These are phyloP conservation scores for Ivindomyrus marchei DNA, from an alignment of 2,113 vertebrate species.

Conservation along the genomic window DNA sequence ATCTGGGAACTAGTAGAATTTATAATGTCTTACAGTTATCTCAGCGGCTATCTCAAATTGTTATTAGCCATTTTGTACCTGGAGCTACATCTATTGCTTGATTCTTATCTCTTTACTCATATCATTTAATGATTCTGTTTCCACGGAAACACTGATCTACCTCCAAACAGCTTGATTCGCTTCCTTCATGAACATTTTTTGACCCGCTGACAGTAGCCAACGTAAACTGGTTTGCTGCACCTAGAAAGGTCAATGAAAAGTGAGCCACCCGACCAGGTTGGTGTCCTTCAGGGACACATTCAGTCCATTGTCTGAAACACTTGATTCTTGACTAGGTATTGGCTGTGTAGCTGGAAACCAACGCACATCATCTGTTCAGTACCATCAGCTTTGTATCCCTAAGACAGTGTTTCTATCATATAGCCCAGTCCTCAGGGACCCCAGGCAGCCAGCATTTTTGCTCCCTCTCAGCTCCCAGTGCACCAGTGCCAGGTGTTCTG, in stretches of 20 bases:
- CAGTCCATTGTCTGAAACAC: neutral
- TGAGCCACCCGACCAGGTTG: neutral
- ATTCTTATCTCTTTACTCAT: conserved; percentile 21
- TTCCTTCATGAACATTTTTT: neutral
- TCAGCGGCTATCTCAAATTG: neutral
- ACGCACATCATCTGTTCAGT: neutral
- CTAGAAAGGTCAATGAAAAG: neutral
- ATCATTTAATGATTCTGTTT: neutral
- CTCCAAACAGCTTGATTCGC: neutral
- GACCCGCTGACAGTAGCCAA: neutral
- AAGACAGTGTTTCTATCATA: neutral
- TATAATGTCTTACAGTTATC: neutral
- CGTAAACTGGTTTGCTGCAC: neutral
- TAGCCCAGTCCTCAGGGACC: neutral
- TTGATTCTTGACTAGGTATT: neutral
- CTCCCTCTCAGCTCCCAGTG: neutral
- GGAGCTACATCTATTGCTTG: conserved; percentile 15
- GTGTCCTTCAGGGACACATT: neutral
- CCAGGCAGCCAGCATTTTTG: neutral
- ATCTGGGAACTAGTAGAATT: neutral
- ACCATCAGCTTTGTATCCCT: neutral
- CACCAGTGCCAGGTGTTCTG: neutral
- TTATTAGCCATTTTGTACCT: conserved; percentile 15
- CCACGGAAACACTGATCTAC: neutral
- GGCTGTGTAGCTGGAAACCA: neutral